Percentiles rank a stretch among this genome's conserved stretches.
These are phyloP conservation scores for Diarsia brunnea DNA, from an alignment of 2,888 invertebrate genomes.

Conservation along the genomic window DNA sequence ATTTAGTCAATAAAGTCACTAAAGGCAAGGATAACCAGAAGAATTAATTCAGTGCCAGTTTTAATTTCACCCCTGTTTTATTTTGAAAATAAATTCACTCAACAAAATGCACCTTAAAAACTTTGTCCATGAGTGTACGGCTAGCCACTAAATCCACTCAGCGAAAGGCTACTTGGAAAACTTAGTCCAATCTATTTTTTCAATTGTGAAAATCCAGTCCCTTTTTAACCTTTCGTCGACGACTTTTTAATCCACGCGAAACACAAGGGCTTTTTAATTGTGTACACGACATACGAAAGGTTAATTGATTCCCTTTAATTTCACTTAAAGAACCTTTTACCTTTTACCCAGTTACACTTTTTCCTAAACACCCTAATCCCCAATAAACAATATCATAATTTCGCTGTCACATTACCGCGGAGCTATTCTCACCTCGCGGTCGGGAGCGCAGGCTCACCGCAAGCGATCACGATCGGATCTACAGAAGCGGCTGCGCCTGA, in stretches of 20 bases:
- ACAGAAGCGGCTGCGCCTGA: constrained; percentile 79
- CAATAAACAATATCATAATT: constrained; percentile 69
- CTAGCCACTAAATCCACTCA: too few relatives aligned
- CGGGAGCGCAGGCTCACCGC: constrained; percentile 71
- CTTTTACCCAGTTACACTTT: not conserved
- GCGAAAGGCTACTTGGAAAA: too few relatives aligned
- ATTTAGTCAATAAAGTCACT: not conserved
- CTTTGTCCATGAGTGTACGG: too few relatives aligned
- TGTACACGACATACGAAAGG: too few relatives aligned
- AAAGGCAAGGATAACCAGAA: not conserved
- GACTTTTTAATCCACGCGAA: too few relatives aligned
- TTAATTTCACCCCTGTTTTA: not conserved
- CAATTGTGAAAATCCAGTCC: too few relatives aligned
- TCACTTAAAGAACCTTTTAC: not conserved
- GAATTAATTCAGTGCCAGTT: not conserved
- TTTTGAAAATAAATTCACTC: not conserved
- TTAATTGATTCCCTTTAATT: too few relatives aligned
- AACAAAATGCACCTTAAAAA: not conserved
- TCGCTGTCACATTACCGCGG: constrained; percentile 70
- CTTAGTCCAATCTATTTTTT: too few relatives aligned
- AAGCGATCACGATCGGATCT: constrained; percentile 79
- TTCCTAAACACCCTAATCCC: constrained; percentile 30
- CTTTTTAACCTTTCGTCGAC: too few relatives aligned
- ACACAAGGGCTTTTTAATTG: too few relatives aligned
- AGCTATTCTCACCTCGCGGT: constrained; percentile 65